Evolutionary conservation across 2,113 vertebrate genomes (phyloP).

Genomic region (Picathartes gymnocephalus): DNA sequence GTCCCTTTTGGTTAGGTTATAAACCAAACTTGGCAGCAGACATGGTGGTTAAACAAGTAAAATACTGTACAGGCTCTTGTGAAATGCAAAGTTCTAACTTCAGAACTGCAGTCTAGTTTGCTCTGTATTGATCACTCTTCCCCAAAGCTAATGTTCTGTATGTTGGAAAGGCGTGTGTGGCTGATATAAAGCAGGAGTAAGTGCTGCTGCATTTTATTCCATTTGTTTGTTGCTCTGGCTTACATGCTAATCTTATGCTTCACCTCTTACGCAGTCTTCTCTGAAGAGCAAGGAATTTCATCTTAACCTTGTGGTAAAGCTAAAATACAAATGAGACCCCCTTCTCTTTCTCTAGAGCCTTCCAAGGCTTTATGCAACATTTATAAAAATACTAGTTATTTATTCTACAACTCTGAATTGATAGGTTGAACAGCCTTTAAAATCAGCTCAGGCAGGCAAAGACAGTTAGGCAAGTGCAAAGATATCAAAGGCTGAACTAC

Average conservation of each 20-base stretch:
- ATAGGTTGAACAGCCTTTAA: not conserved
- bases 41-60: not conserved
- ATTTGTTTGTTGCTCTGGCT: not conserved
- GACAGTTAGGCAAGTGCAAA: not conserved
- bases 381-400: not conserved
- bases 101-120: not conserved
- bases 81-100: slow-evolving; percentile 49
- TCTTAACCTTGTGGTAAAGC: not conserved
- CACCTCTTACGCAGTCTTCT: not conserved
- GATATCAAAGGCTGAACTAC: not conserved
- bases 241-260: not conserved
- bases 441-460: not conserved
- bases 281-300: not conserved
- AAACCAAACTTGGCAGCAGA: slow-evolving; percentile 79
- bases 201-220: not conserved
- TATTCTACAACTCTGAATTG: not conserved
- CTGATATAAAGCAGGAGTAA: not conserved
- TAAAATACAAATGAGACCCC: not conserved
- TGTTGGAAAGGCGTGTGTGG: not conserved
- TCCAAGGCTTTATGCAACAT: not conserved
- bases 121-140: not conserved
- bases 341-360: not conserved
- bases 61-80: not conserved
- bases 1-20: slow-evolving; percentile 65
- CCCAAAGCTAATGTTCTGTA: not conserved